Base-by-base conservation (phyloP, 1,140 invertebrate species). In the Hydropsyche tenuis region DNA sequence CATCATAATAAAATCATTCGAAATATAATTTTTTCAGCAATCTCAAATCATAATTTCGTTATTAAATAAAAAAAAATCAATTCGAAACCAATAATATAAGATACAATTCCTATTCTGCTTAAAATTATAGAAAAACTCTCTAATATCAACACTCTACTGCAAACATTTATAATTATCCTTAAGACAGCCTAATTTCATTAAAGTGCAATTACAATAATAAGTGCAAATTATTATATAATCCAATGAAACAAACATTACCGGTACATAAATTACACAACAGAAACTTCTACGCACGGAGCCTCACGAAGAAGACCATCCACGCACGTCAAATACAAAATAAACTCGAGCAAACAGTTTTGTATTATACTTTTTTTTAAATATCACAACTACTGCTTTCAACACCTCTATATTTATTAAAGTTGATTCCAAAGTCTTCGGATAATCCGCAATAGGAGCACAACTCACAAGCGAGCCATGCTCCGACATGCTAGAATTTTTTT, bases 121-220 rank as follows among this genome's bases (percentile, higher is more conserved):
- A 37, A 37, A 37, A 37, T 37, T 9, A 37, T 37, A 37, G 3
- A 37, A 37, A 9, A 9, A 4, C 9, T 37, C 30, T 4, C 30
- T 37, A 37, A 37, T 65, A 42, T 65, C 63, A 65, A 65, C 27
- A 43, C 23, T 65, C 63, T 43, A 65, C 63, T 65, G 37, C 37
- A 65, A 22, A 43, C 30, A 65, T 42, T 37, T 65, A 43, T 42
- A 45, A 20, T 65, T 63, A 37, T 63, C 60, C 30, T 63, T 65
- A 20, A 65, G 30, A 45, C 63, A 43, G 63, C 63, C 63, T 65
- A 65, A 14, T 65, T 43, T 68, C 22, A 27, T 48, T 68, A 20
- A 48, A 42, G 74, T 75, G 74, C 75, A 76, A 64, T 76, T 73
- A 76, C 46, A 65, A 66, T 76, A 76, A 73, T 70, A 66, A 70